Base-by-base conservation (phyloP, 2,113 vertebrate genomes). In the Varanus komodoensis region DNA sequence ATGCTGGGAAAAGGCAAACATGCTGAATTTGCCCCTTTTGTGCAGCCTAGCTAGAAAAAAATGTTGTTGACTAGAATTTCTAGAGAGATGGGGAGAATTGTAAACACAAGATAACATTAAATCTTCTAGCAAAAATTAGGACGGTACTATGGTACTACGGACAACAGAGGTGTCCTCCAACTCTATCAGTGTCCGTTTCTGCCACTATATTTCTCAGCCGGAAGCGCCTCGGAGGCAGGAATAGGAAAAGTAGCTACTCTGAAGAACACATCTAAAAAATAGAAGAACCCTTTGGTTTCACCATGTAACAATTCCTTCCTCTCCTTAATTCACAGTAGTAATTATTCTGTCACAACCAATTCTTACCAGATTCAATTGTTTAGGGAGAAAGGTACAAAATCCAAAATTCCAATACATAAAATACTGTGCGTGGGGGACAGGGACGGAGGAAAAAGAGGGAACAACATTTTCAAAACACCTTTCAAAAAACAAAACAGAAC, bases 271-370 rank as follows among this genome's bases (percentile, higher is more conserved):
- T 44, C 7, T 44, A 25, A 78, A 34, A 69, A n/a, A 89, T 44
- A 29, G 9, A 77, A 15, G 6, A 44, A 44, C 38, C 38, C 23
- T 29, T 50, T 21, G 64, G 75, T 48, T 89, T n/a, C 3, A 19
- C 32, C 38, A 68, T 50, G n/a, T 44, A 52, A 85, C 44, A 17
- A 34, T 89, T 15, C 19, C 32, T 64, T 32, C 4, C 27, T 69
- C 74, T 54, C 25, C n/a, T 90, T 87, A 54, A 3, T 19, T n/a
- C 57, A 87, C 57, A 67, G 61, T 84, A 75, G 38, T 79, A 88
- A 27, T 19, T 67, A 38, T 48, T 69, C 48, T 89, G 3, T 54
- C 64, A 11, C 75, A 90, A 38, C 15, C 84, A 48, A 11, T 27
- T 50, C 73, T 57, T 21, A n/a, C 12, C 48, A 89, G 14, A 68